Percentiles rank a stretch among this genome's conserved stretches.
Conservation (phyloP, 2,113 vertebrate genomes). For the Alces alces region DNA sequence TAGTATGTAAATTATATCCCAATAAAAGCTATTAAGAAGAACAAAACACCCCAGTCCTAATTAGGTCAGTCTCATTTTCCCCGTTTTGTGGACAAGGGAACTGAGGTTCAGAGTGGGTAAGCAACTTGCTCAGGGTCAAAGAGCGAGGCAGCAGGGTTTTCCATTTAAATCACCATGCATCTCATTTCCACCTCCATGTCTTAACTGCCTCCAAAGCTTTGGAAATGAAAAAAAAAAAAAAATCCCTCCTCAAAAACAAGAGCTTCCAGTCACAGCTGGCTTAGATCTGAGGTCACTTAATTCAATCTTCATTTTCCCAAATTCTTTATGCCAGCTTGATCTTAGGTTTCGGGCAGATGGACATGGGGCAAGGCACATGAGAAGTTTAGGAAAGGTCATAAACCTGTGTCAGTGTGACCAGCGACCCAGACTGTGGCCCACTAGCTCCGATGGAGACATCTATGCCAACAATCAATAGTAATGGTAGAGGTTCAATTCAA, state of each 20-base stretch:
- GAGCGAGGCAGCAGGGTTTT: background rate
- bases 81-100: background rate
- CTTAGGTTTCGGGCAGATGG: background rate
- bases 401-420: slow-evolving; percentile 38
- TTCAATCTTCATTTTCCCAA: slow-evolving; percentile 40
- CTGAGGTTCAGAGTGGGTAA: background rate
- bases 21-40: slow-evolving; percentile 31
- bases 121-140: background rate
- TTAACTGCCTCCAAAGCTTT: background rate
- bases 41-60: background rate
- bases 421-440: slow-evolving; percentile 35
- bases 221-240: background rate
- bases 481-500: slow-evolving; percentile 54
- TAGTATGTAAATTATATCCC: background rate
- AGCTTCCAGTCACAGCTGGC: slow-evolving; percentile 7
- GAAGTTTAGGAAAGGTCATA: slow-evolving; percentile 39
- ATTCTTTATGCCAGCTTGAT: background rate
- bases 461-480: slow-evolving; percentile 35
- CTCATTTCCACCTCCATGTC: background rate
- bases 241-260: background rate
- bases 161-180: background rate
- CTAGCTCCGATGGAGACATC: background rate
- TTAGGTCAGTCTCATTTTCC: background rate
- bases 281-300: slow-evolving; percentile 43
- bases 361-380: background rate